A percentile compares a stretch with the other conserved stretches of the same genome.
These are phyloP conservation scores for Heteronetta atricapilla DNA, from an alignment of 2,113 vertebrate species.

Conservation along the genomic window DNA sequence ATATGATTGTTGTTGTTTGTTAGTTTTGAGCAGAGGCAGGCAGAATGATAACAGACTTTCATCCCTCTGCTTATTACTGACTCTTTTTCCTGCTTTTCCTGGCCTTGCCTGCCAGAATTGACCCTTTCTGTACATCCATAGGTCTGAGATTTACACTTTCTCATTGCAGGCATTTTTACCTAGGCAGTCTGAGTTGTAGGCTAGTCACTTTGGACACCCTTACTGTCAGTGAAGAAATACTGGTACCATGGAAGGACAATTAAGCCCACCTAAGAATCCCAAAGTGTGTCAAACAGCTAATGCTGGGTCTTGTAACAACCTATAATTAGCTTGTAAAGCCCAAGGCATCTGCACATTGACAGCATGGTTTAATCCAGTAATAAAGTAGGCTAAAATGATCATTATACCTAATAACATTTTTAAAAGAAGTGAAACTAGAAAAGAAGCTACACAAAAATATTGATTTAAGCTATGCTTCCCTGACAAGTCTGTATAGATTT, in stretches of 20 bases:
- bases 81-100: background rate
- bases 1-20: background rate
- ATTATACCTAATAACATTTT: background rate
- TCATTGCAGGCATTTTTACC: background rate
- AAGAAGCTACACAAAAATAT: background rate
- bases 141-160: background rate
- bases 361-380: background rate
- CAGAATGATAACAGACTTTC: background rate
- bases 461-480: background rate
- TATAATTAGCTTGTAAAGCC: conserved; percentile 11
- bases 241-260: background rate
- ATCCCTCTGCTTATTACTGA: background rate
- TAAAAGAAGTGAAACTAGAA: conserved; percentile 14
- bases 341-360: background rate
- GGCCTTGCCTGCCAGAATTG: background rate
- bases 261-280: background rate
- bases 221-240: background rate
- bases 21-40: background rate
- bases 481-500: background rate
- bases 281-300: conserved; percentile 8
- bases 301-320: background rate
- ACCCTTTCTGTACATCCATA: background rate
- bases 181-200: background rate
- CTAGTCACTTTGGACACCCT: background rate
- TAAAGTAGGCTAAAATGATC: conserved; percentile 9